These are phyloP conservation scores for Tamandua tetradactyla DNA, from an alignment of 2,797 vertebrate genomes.

Conservation along the genomic window DNA sequence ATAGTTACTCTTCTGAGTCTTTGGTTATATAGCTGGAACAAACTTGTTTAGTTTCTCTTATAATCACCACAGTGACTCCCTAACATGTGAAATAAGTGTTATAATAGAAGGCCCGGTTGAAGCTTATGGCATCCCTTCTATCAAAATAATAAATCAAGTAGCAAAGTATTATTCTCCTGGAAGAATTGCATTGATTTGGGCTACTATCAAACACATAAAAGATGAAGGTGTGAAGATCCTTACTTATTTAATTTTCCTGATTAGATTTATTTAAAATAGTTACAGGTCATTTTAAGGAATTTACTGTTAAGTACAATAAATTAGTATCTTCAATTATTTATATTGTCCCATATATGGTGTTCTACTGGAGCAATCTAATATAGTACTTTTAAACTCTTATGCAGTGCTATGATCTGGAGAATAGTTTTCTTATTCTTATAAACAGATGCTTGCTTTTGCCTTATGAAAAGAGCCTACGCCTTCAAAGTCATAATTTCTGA, in stretches of 20 bases:
- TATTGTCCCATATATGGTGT: neutral
- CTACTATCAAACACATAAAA: neutral
- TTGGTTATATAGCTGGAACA: neutral
- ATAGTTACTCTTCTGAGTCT: neutral
- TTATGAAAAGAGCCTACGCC: neutral
- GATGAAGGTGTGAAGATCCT: neutral
- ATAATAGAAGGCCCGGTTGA: neutral
- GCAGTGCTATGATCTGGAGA: neutral
- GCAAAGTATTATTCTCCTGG: neutral
- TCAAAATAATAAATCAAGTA: neutral
- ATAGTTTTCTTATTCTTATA: neutral
- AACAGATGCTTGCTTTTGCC: neutral
- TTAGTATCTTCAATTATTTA: neutral
- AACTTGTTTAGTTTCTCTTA: neutral
- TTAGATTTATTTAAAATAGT: neutral
- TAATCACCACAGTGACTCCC: neutral
- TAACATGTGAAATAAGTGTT: neutral
- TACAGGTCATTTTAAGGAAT: neutral
- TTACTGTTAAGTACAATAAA: neutral
- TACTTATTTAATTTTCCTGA: constrained; percentile 6
- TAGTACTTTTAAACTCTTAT: neutral
- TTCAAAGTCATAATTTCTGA: neutral
- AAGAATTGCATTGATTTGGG: neutral
- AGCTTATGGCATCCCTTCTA: neutral
- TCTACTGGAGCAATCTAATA: too few relatives aligned